Evolutionary conservation across 1,140 invertebrate species (phyloP).

Genomic region (Prorops nasuta): DNA sequence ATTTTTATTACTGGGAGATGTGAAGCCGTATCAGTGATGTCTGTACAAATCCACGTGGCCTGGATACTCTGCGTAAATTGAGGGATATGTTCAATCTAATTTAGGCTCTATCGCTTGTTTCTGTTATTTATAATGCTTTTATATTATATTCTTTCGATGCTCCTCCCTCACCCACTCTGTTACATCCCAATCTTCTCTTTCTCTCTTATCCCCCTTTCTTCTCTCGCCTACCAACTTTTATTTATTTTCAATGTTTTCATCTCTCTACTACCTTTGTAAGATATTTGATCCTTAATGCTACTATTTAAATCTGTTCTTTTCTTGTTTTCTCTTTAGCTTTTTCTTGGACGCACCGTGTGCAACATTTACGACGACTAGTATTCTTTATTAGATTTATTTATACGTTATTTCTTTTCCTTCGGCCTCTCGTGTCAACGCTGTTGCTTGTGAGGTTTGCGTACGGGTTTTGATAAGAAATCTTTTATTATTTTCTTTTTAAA

Average conservation of each 20-base stretch:
- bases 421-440: no score
- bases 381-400: no score
- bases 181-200: conserved; percentile 4
- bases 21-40: no score
- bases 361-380: conserved; percentile 8
- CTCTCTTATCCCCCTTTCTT: conserved; percentile 13
- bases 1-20: no score
- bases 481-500: neutral
- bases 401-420: no score
- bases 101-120: conserved; percentile 22
- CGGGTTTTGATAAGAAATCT: no score
- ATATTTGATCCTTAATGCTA: no score
- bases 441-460: conserved; percentile 4
- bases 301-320: neutral
- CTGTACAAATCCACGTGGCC: no score
- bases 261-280: neutral
- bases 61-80: no score
- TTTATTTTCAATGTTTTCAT: conserved; percentile 9
- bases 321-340: neutral
- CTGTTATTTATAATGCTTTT: conserved; percentile 37
- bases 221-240: no score
- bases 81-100: conserved; percentile 25
- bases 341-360: conserved; percentile 1
- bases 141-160: conserved; percentile 25
- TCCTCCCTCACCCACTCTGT: conserved; percentile 8